Evolutionary conservation across 2,113 vertebrate genomes (phyloP).

Genomic region (Ciconia boyciana): DNA sequence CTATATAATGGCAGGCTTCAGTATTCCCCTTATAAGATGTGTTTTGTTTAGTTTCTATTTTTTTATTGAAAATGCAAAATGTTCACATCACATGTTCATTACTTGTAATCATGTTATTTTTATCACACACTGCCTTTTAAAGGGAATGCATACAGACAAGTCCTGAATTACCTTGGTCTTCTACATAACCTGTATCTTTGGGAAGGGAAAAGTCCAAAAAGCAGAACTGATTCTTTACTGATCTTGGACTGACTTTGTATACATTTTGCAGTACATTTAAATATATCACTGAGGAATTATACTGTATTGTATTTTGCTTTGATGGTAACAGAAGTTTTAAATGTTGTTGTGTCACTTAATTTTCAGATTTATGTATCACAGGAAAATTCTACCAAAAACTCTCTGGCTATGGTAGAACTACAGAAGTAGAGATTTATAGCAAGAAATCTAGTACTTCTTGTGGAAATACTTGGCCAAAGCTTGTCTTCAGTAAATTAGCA

Average conservation of each 20-base stretch:
- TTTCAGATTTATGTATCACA: slow-evolving; percentile 39
- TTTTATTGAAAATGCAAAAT: slow-evolving; percentile 58
- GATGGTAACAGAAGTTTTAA: slow-evolving; percentile 49
- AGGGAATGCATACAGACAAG: slow-evolving; percentile 44
- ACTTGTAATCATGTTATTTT: slow-evolving; percentile 33
- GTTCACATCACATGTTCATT: slow-evolving; percentile 34
- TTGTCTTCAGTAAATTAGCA: slow-evolving; percentile 50
- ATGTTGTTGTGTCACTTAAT: slow-evolving; percentile 40
- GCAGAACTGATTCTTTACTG: slow-evolving; percentile 64
- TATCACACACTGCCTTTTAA: slow-evolving; percentile 61
- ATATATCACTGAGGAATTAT: slow-evolving; percentile 33
- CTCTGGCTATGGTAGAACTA: slow-evolving; percentile 9
- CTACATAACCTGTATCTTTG: slow-evolving; percentile 42
- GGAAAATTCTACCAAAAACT: slow-evolving; percentile 43
- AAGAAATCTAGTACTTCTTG: slow-evolving; percentile 43
- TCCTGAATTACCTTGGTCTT: slow-evolving; percentile 46
- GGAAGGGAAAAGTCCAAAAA: slow-evolving; percentile 52
- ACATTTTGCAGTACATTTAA: slow-evolving; percentile 50
- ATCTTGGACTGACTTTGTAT: slow-evolving; percentile 51
- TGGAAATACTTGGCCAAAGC: slow-evolving; percentile 49
- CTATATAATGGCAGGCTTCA: slow-evolving; percentile 68
- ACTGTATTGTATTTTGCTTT: slow-evolving; percentile 50
- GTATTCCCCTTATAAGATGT: slow-evolving; percentile 53
- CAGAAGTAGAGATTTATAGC: slow-evolving; percentile 20
- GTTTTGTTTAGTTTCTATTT: slow-evolving; percentile 48